A percentile compares a stretch with the other conserved stretches of the same genome.
Evolutionary conservation across 2,888 invertebrate species (phyloP).

Genomic region (Morpho helenor): DNA sequence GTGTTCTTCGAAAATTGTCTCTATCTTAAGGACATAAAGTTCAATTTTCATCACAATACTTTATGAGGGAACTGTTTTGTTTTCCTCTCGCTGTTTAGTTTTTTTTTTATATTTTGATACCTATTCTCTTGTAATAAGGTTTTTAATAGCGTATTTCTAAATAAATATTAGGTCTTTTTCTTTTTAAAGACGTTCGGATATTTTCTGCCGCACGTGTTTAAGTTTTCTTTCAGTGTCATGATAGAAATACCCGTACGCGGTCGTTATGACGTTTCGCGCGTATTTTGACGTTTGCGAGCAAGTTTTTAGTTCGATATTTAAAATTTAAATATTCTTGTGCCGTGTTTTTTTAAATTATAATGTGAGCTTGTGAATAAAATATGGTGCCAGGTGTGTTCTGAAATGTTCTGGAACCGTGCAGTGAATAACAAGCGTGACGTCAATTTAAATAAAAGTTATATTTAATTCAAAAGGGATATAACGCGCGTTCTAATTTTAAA

Average conservation of each 20-base stretch:
- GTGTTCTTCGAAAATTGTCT: not conserved
- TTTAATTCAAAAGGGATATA: constrained; percentile 5
- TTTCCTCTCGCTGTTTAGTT: constrained; percentile 8
- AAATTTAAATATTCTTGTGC: constrained; percentile 32
- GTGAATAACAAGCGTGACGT: constrained; percentile 26
- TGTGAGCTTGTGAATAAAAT: constrained; percentile 24
- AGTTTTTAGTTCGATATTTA: constrained; percentile 33
- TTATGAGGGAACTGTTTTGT: constrained; percentile 15
- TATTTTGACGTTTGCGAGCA: constrained; percentile 32
- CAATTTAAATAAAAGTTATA: constrained; percentile 17
- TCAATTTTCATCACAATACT: constrained; percentile 25
- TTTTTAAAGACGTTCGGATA: constrained; percentile 23
- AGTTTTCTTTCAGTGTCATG: constrained; percentile 61
- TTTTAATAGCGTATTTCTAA: constrained; percentile 12
- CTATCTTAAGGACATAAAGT: constrained; percentile 24
- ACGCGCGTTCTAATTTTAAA: constrained; percentile 5
- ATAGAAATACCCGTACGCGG: constrained; percentile 46
- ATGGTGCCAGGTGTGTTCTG: constrained; percentile 26
- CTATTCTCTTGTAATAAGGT: constrained; percentile 9
- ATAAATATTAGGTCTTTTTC: constrained; percentile 25
- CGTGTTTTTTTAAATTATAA: constrained; percentile 27
- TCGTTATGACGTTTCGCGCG: constrained; percentile 36
- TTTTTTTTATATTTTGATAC: constrained; percentile 12
- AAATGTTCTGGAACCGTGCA: constrained; percentile 21
- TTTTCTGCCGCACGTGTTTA: constrained; percentile 55